Evolutionary conservation across 2,113 vertebrate genomes (phyloP).

Genomic region (Thermophis baileyi): DNA sequence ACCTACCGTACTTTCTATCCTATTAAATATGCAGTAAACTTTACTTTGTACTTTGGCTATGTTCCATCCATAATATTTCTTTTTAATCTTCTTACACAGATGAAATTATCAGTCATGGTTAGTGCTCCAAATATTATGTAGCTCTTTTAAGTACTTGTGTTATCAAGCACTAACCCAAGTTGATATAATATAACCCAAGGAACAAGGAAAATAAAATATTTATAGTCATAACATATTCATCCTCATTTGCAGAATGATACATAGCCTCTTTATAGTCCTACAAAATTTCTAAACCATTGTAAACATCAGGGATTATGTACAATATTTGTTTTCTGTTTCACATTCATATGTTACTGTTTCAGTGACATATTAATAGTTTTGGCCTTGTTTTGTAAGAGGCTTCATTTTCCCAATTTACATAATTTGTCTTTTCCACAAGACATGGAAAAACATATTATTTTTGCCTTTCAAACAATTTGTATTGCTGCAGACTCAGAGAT

Average conservation of each 20-base stretch:
- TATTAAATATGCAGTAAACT: not conserved
- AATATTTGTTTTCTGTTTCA: not conserved
- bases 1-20: not conserved
- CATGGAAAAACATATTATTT: not conserved
- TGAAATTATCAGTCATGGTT: slow-evolving; percentile 22
- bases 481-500: not conserved
- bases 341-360: not conserved
- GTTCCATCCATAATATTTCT: slow-evolving; percentile 2
- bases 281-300: not conserved
- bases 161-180: slow-evolving; percentile 1
- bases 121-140: slow-evolving; percentile 21
- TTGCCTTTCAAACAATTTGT: not conserved
- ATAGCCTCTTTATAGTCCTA: not conserved
- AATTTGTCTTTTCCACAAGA: not conserved
- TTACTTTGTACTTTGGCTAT: not conserved
- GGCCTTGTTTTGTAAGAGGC: not conserved
- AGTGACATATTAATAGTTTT: not conserved
- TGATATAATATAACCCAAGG: slow-evolving; percentile 12
- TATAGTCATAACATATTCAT: slow-evolving; percentile 16
- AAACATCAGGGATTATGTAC: not conserved
- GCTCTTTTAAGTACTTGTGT: slow-evolving; percentile 21
- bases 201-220: slow-evolving; percentile 13
- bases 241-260: not conserved
- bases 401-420: not conserved
- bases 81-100: slow-evolving; percentile 21